A percentile compares a stretch with the other conserved stretches of the same genome.
Evolutionary conservation across 2,113 vertebrate species (phyloP).

Genomic region (Andinoacara biseriatus): DNA sequence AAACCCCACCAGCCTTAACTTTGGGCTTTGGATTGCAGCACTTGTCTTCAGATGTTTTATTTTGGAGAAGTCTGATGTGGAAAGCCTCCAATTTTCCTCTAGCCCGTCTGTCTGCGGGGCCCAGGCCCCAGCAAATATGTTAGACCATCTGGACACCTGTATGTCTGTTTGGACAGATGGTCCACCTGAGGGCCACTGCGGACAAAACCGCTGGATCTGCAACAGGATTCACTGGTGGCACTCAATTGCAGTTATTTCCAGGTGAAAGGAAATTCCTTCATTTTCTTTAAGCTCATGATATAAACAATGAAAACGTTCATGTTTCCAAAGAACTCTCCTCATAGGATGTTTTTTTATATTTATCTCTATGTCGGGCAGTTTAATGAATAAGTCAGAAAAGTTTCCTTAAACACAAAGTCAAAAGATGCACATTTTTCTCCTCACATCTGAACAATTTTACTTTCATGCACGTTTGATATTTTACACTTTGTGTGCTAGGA

Average conservation of each 20-base stretch:
- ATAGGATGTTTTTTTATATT: background rate
- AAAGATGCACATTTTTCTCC: background rate
- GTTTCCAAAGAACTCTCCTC: background rate
- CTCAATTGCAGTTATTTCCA: background rate
- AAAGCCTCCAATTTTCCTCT: no score
- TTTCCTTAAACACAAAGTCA: background rate
- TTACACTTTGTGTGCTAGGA: background rate
- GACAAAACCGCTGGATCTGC: conserved; percentile 30
- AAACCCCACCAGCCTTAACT: no score
- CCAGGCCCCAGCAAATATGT: conserved; percentile 46
- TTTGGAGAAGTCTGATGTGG: no score
- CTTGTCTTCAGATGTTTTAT: no score
- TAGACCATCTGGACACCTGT: conserved; percentile 49
- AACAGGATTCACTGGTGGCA: conserved; percentile 1
- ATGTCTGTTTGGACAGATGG: conserved; percentile 50
- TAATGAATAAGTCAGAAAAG: background rate
- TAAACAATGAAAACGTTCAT: accelerated
- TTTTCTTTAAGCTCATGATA: background rate
- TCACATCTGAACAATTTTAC: background rate
- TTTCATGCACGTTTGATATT: background rate
- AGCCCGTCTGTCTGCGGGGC: background rate
- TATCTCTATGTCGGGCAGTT: background rate
- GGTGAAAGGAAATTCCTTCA: conserved; percentile 4
- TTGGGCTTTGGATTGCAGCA: no score
- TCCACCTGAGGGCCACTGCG: conserved; percentile 46